Evolutionary conservation across 2,888 invertebrate species (phyloP), one percentile per base, ranked within the genome.

Genomic region (Mylabris sibirica): DNA sequence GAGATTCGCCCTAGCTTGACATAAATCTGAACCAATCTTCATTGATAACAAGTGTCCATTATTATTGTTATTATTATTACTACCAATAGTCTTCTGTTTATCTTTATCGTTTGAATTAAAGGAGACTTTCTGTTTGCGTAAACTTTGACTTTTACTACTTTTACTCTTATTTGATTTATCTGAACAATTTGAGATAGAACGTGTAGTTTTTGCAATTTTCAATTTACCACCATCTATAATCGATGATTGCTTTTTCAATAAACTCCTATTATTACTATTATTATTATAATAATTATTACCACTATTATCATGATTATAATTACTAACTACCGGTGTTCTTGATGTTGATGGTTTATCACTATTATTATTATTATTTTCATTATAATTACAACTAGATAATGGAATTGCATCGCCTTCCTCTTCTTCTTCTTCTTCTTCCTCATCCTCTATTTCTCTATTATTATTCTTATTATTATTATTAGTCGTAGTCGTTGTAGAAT

Each of bases 1-100:
- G 4, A 53, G 3, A 53, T 53, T 53, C 5, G 53, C 22, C 22
- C 53, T 53, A 24, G 53, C 53, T 24, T 53, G 53, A 53, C 53
- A 53, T 12, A 53, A 53, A 53, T 53, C 53, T 53, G 53, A 53
- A 53, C 53, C 53, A 53, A 53, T 53, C 53, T 53, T 53, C 12
- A 17, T 30, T 44, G 38, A 11, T 41, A 14, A 11, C 8, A 17
- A 17, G n/a, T n/a, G 4, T 6, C 17, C 17, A 53, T 12, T 12
- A 24, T 22, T 53, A 53, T 24, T 1, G 17, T 53, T 8, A 9
- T 22, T 17, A 44, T 2, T 22, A n/a, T n/a, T n/a, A n/a, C n/a
- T n/a, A n/a, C n/a, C n/a, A 24, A 22, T 12, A 12, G 4, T 4
- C 17, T 44, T 44, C n/a, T 9, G 12, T 53, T 49, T 20, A 2